Conservation (phyloP, 2,113 vertebrate genomes). For the Antechinus stuartii region DNA sequence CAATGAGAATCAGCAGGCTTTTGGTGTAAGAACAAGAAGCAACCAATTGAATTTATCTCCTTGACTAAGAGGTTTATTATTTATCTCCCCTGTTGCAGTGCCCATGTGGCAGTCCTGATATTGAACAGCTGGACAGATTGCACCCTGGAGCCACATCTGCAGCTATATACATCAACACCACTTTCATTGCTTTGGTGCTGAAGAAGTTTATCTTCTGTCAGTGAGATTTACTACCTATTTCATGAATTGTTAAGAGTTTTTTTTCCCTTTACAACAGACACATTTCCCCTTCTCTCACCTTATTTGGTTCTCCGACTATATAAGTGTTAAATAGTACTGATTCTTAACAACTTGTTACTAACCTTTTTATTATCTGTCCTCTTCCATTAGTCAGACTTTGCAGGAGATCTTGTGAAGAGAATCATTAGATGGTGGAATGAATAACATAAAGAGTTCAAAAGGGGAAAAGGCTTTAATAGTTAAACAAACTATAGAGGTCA, state of each 20-base stretch:
- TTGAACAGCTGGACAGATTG: constrained; percentile 85
- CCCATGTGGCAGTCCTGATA: constrained; percentile 84
- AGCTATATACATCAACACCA: constrained; percentile 82
- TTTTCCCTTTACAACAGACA: neutral
- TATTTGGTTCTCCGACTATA: constrained; percentile 64
- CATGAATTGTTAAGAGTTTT: constrained; percentile 76
- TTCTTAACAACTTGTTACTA: constrained; percentile 72
- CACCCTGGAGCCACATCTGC: constrained; percentile 84
- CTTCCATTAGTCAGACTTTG: constrained; percentile 69
- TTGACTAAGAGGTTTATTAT: constrained; percentile 84
- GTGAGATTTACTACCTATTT: constrained; percentile 83
- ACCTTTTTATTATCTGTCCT: constrained; percentile 54
- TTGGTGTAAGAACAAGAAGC: constrained; percentile 76
- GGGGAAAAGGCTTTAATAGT: constrained; percentile 17
- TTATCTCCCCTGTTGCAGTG: constrained; percentile 83
- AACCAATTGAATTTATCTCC: constrained; percentile 78
- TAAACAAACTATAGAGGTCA: neutral
- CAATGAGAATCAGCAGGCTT: constrained; percentile 65
- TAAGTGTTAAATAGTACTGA: constrained; percentile 64
- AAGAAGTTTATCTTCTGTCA: constrained; percentile 86
- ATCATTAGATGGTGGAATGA: constrained; percentile 47
- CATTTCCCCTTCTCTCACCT: constrained; percentile 28
- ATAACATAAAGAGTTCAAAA: constrained; percentile 14
- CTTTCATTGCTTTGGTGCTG: constrained; percentile 80
- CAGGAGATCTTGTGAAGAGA: constrained; percentile 56